Evolutionary conservation across 1,140 invertebrate genomes (phyloP), one percentile per base, ranked within the genome.

Genomic region (Magallana gigas): DNA sequence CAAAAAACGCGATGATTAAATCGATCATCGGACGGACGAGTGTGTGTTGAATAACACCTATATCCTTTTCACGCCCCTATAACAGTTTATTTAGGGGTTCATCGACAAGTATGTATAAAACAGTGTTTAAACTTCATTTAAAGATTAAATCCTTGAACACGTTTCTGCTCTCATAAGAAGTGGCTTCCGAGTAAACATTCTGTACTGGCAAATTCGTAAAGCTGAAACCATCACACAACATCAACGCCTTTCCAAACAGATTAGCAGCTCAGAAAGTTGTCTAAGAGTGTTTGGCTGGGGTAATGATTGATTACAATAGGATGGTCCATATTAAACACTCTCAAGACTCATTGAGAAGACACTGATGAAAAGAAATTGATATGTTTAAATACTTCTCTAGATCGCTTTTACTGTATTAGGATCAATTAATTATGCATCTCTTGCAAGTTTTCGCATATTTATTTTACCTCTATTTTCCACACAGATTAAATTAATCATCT

Each of bases 201-300:
- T 76, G 59, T 87, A 62, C 48, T 29, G 57, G 16, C 81, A 82
- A 57, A 83, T 59, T 83, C 85, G 58, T 87, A 87, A 87, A 87
- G 58, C 81, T 68, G 57, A 81, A 87, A 87, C 56, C 57, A 62
- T 87, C 85, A 87, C 23, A 82, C 58, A 87, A 87, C 80, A 57
- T 82, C 59, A 87, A 87, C 80, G 57, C 76, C 85, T 87, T 87
- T 87, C 59, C 81, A 87, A 87, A 87, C 85, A 87, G 85, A 87
- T 87, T 87, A 87, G 59, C 58, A 82, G 85, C 29, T 87, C 85
- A 81, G 83, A 87, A 87, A 62, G 60, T 80, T 57, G 18, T 60
- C 81, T 82, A 23, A 87, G 80, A 87, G 57, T 14, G 59, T 83
- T 82, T 82, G 59, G 59, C 36, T 64, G 59, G 81, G 64, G 29